These are phyloP conservation scores for Acrocephalus arundinaceus DNA, from an alignment of 2,113 vertebrate species.

Conservation along the genomic window DNA sequence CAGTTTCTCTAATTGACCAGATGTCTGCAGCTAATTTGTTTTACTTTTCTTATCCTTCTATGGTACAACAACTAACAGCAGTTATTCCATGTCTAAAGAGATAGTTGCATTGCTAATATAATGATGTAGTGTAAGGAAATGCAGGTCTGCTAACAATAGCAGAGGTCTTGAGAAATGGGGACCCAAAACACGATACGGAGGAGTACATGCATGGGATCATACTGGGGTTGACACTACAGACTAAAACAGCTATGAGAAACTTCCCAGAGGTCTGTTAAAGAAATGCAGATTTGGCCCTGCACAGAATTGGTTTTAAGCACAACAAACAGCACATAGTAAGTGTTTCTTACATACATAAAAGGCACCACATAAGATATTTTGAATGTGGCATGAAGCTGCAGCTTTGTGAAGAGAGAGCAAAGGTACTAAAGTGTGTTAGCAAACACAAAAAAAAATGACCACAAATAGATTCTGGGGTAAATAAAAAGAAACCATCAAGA, in stretches of 20 bases:
- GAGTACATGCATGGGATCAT: not conserved
- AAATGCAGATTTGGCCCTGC: not conserved
- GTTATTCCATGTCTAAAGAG: not conserved
- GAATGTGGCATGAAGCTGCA: not conserved
- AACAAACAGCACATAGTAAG: not conserved
- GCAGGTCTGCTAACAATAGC: not conserved
- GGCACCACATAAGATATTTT: not conserved
- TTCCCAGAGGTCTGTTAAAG: not conserved
- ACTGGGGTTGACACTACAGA: not conserved
- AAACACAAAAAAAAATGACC: not conserved
- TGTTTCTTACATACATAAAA: not conserved
- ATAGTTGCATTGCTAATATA: not conserved
- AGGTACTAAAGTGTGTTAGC: not conserved
- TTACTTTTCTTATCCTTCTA: not conserved
- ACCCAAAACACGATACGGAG: rapidly evolving
- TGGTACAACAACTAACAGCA: not conserved
- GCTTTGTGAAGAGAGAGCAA: not conserved
- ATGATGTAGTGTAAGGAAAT: not conserved
- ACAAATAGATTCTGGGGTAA: not conserved
- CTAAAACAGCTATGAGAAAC: not conserved
- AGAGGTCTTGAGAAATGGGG: not conserved
- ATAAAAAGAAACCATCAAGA: not conserved
- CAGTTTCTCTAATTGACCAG: not conserved
- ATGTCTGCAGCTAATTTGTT: not conserved
- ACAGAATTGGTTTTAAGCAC: not conserved